These are phyloP conservation scores for Alectoris magna DNA, from an alignment of 2,797 vertebrate genomes.

Conservation along the genomic window DNA sequence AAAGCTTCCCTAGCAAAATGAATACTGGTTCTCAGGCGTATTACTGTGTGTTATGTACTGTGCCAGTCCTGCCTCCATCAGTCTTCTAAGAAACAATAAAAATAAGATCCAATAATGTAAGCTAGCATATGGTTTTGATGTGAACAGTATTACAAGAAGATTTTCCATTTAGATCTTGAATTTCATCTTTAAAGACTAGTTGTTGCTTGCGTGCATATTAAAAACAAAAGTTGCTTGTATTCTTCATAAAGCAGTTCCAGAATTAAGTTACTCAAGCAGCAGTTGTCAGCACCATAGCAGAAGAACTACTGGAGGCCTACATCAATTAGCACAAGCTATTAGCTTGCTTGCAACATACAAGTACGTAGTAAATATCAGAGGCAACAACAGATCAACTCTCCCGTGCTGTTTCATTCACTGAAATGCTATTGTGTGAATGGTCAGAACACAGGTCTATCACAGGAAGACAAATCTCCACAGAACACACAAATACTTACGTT, in stretches of 20 bases:
- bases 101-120: background rate
- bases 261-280: background rate
- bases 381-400: background rate
- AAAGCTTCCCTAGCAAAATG: background rate
- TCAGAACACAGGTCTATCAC: background rate
- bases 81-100: background rate
- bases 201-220: background rate
- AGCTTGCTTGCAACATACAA: background rate
- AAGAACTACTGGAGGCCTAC: background rate
- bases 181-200: background rate
- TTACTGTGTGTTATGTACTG: rapidly evolving
- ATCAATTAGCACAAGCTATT: background rate
- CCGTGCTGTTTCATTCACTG: background rate
- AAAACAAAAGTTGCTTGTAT: background rate
- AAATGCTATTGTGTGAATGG: background rate
- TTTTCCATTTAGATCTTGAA: background rate
- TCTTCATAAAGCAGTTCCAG: background rate
- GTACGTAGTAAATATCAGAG: rapidly evolving
- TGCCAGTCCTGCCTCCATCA: background rate
- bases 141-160: background rate
- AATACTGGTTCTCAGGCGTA: background rate
- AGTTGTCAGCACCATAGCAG: background rate
- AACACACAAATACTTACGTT: background rate
- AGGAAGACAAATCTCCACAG: background rate
- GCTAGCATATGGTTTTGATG: background rate